Base-by-base conservation (phyloP, 2,113 vertebrate genomes). In the Aleadryas rufinucha region DNA sequence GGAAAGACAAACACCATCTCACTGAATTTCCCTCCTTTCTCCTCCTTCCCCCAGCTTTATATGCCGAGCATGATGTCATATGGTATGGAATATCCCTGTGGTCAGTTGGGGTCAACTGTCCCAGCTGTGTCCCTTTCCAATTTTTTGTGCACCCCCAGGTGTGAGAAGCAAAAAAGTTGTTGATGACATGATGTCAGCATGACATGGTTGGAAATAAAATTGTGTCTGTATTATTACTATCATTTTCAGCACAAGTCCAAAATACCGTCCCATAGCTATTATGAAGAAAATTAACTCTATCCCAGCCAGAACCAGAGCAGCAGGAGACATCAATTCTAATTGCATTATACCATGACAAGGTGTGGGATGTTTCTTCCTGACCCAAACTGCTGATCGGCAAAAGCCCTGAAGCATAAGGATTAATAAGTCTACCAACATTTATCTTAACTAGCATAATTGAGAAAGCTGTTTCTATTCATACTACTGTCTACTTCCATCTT, bases 371-470 rank as follows among this genome's bases (percentile, higher is more conserved):
- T 93, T 95, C 69, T 76, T 96, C 77, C 90, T 93, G 83, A 81
- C 90, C 76, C 71, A 90, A 89, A 80, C 71, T 92, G 71, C 85
- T 71, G 80, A 94, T 95, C 0, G 35, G 86, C 88, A 94, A 94
- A 96, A 92, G 83, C 96, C 72, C 49, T 94, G 93, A 94, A 95
- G 96, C 88, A 94, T 95, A 84, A 94, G 93, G 96, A 92, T 94
- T 95, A 93, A 84, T 92, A 94, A 94, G 45, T 50, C 93, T 93
- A 91, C 90, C 66, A 86, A 82, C 83, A 95, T 94, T 72, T 95
- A 93, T 94, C 88, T 94, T 96, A 96, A 96, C 90, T 92, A 96
- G 57, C 52, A 61, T 97, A 95, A 96, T 87, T 95, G 95, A 78
- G 94, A 93, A 96, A 96, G 92, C 93, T 97, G 92, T 93, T 96